Evolutionary conservation across 2,113 vertebrate genomes (phyloP), one percentile per base, ranked within the genome.

Genomic region (Cebus imitator): DNA sequence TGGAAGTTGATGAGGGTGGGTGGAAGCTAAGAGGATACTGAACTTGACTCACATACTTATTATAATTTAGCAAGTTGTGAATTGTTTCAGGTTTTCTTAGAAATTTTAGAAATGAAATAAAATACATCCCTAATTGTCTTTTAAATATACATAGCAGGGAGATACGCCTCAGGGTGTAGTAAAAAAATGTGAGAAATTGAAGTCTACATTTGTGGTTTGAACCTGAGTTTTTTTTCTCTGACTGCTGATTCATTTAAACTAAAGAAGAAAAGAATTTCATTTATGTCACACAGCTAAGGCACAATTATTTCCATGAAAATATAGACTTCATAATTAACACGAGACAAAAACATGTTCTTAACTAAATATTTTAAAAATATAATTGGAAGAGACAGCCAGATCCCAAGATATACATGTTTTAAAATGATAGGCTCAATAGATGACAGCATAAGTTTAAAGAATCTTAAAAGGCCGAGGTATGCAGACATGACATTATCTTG

Each of bases 1-100:
- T 97, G 97, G 96, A 98, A 98, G 84, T 96, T 98, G 97, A 97
- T 96, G 95, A 88, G 95, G 55, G 96, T 91, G 87, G 78, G 75
- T 82, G 95, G 70, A 95, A 92, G 79, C 92, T 90, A 94, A 96
- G 82, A 94, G 97, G 90, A 97, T 88, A 78, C 72, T 96, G 96
- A 97, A 97, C 95, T 97, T 95, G 87, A 94, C 68, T 95, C 91
- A 87, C 82, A 86, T 94, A 83, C 66, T 97, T 94, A 95, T 43
- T 40, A 64, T 76, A 88, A 82, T 92, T 55, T 86, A 50, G 20
- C 43, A 88, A 97, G 66, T 95, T 96, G 7, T 61, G 76, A 89
- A 57, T 95, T 75, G 37, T 86, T 92, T 90, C 50, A 78, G 64
- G 52, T 82, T 90, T 58, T 90, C 61, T 96, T 86, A 82, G 50